phyloP scores from a whole-genome alignment of 2,888 invertebrate genomes.

The Lacanobia wlatinum region DNA sequence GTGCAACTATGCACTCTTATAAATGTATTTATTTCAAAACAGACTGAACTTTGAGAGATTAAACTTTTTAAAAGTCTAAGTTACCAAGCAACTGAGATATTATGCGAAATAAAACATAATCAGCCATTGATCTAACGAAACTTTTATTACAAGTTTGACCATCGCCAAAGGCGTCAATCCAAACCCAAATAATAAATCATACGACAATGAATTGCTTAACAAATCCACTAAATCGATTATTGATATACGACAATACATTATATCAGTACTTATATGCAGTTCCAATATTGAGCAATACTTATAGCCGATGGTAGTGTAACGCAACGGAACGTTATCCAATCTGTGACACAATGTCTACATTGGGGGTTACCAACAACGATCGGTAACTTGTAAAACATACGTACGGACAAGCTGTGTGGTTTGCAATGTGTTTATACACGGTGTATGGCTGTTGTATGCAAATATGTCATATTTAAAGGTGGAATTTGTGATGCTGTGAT shows the following conservation, averaged over 20 bases:
- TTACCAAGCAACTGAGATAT: not conserved
- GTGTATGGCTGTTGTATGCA: constrained; percentile 47
- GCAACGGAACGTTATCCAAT: constrained; percentile 53
- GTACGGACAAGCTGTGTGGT: constrained; percentile 21
- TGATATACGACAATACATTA: constrained; percentile 28
- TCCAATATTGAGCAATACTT: constrained; percentile 40
- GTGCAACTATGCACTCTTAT: too few relatives aligned
- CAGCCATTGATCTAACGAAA: constrained; percentile 39
- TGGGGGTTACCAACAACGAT: constrained; percentile 37
- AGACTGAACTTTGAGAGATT: not conserved
- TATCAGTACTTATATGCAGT: constrained; percentile 23
- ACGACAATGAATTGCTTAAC: constrained; percentile 48
- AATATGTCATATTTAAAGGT: constrained; percentile 35
- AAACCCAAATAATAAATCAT: constrained; percentile 58
- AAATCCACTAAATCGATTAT: constrained; percentile 40
- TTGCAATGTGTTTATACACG: constrained; percentile 41
- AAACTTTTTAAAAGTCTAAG: too few relatives aligned
- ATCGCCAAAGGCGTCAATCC: constrained; percentile 35
- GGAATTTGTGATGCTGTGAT: constrained; percentile 21
- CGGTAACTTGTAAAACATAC: constrained; percentile 38
- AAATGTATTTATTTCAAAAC: not conserved
- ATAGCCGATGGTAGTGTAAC: constrained; percentile 25
- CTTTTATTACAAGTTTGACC: constrained; percentile 25
- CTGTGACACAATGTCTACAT: constrained; percentile 46
- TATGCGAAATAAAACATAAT: not conserved